phyloP scores from a whole-genome alignment of 2,888 invertebrate species.

The Cephus pygmeus region DNA sequence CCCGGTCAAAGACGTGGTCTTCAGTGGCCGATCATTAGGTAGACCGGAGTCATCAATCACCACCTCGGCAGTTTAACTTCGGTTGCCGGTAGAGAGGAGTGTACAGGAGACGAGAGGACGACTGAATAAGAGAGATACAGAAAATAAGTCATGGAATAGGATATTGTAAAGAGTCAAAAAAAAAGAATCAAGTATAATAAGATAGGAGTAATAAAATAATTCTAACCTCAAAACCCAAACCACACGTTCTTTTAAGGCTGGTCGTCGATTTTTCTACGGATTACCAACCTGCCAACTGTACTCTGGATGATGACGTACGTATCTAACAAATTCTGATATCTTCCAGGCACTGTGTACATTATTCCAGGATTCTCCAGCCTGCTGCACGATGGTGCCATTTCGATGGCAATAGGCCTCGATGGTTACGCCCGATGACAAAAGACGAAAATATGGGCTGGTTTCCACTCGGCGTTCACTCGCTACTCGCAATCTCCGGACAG shows the following conservation, averaged over 20 bases:
- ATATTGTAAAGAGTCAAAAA: not conserved
- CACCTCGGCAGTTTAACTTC: conserved; percentile 43
- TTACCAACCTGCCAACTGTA: not conserved
- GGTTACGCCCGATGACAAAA: conserved; percentile 48
- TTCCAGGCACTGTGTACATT: not conserved
- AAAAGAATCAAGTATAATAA: not conserved
- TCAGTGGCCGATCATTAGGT: conserved; percentile 46
- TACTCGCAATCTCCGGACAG: conserved; percentile 49
- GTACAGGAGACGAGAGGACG: not conserved
- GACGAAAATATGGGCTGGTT: conserved; percentile 47
- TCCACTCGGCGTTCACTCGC: conserved; percentile 34
- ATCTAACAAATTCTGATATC: not conserved
- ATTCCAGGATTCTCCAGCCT: not conserved
- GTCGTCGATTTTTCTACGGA: not conserved
- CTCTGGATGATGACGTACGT: not conserved
- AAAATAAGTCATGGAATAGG: not conserved
- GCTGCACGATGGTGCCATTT: not conserved
- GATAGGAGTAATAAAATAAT: not conserved
- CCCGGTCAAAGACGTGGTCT: conserved; percentile 2
- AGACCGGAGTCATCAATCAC: conserved; percentile 52
- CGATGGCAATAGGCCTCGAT: conserved; percentile 4
- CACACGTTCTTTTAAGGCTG: not conserved
- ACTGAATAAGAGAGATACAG: not conserved
- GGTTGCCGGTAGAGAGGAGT: conserved; percentile 34
- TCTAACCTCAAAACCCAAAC: not conserved